These are phyloP conservation scores for Polydrusus tereticollis DNA, from an alignment of 2,888 invertebrate genomes.

Conservation along the genomic window DNA sequence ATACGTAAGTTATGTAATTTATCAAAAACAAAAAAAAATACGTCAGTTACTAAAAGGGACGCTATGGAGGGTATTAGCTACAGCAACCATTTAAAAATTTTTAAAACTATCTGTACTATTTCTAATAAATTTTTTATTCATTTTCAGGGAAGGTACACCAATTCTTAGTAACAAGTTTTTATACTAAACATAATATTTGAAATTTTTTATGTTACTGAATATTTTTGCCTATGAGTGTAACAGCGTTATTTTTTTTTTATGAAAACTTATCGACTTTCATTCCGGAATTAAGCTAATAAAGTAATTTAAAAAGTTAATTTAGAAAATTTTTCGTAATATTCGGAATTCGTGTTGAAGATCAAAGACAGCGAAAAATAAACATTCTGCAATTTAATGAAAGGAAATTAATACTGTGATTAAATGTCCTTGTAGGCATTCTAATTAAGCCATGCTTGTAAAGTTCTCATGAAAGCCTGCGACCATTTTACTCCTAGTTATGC, in stretches of 20 bases:
- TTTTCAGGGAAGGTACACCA: too few relatives aligned
- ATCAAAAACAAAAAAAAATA: too few relatives aligned
- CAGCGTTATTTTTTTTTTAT: background rate
- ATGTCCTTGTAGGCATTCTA: slow-evolving; percentile 19
- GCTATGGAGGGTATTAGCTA: too few relatives aligned
- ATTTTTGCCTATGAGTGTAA: too few relatives aligned
- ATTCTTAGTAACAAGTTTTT: too few relatives aligned
- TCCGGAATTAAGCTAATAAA: background rate
- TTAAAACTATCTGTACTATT: too few relatives aligned
- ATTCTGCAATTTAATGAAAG: slow-evolving; percentile 12
- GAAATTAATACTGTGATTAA: slow-evolving; percentile 29
- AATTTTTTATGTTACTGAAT: too few relatives aligned
- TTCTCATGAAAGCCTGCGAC: background rate
- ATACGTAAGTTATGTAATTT: too few relatives aligned
- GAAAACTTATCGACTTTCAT: background rate
- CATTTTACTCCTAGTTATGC: background rate
- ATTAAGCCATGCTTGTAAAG: slow-evolving; percentile 6
- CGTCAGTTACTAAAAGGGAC: too few relatives aligned
- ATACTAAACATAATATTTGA: too few relatives aligned
- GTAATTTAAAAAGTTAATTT: background rate
- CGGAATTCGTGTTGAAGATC: background rate
- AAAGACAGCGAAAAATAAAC: slow-evolving; percentile 19
- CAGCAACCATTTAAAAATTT: too few relatives aligned
- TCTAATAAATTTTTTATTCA: too few relatives aligned
- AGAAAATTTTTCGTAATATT: background rate